A percentile compares a stretch with the other conserved stretches of the same genome.
phyloP scores from a whole-genome alignment of 1,140 invertebrate genomes.

The Drosophila bocki region DNA sequence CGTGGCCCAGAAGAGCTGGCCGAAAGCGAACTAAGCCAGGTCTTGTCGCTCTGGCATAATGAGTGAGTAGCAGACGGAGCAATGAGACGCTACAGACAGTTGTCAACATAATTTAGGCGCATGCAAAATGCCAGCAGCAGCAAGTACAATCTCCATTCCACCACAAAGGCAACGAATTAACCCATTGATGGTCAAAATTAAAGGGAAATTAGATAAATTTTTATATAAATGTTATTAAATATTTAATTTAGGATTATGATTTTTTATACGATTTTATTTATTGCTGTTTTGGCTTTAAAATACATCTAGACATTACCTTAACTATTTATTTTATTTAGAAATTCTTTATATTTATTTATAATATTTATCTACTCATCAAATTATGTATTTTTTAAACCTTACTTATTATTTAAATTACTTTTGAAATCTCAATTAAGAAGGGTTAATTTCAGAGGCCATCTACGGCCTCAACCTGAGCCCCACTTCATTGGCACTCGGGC shows the following conservation, averaged over 20 bases:
- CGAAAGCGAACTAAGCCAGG: conserved; percentile 23
- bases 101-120: conserved; percentile 82
- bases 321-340: not conserved
- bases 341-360: not conserved
- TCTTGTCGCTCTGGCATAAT: conserved; percentile 64
- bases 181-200: not conserved
- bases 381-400: not conserved
- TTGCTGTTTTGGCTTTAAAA: not conserved
- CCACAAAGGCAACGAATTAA: conserved; percentile 8
- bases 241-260: not conserved
- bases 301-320: no score
- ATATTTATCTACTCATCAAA: no score
- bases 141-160: conserved; percentile 48
- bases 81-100: conserved; percentile 81
- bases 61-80: conserved; percentile 77
- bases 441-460: conserved; percentile 33
- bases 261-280: not conserved
- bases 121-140: conserved; percentile 68
- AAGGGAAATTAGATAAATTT: fast-evolving
- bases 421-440: not conserved
- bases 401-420: not conserved
- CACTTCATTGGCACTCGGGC: conserved; percentile 43
- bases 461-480: conserved; percentile 36
- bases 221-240: not conserved
- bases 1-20: conserved; percentile 39